These are phyloP conservation scores for Syrista parreyssii DNA, from an alignment of 2,888 invertebrate species.

Conservation along the genomic window DNA sequence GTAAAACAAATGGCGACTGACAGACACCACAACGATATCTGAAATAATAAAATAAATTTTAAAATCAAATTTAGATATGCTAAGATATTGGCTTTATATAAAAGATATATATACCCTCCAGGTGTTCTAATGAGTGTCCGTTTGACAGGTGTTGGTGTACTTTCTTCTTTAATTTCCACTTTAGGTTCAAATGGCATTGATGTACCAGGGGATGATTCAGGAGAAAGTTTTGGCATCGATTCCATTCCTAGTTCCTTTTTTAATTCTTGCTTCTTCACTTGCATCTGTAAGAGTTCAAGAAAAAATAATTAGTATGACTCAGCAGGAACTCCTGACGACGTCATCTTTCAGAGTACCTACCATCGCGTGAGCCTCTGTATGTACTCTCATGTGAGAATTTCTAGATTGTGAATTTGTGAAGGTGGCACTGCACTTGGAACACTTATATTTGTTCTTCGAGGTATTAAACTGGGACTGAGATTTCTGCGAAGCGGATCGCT, in stretches of 20 bases:
- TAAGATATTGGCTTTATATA: neutral
- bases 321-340: neutral
- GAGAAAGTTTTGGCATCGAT: slow-evolving; percentile 42
- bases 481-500: slow-evolving; percentile 35
- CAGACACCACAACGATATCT: slow-evolving; percentile 59
- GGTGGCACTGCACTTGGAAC: slow-evolving; percentile 45
- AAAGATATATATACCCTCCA: slow-evolving; percentile 40
- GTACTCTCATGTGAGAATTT: slow-evolving; percentile 50
- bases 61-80: neutral
- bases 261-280: slow-evolving; percentile 33
- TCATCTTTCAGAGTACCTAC: slow-evolving; percentile 16
- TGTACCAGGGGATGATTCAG: slow-evolving; percentile 42
- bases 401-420: slow-evolving; percentile 48
- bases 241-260: slow-evolving; percentile 37
- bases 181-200: slow-evolving; percentile 44
- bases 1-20: slow-evolving; percentile 54
- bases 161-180: slow-evolving; percentile 44
- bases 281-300: slow-evolving; percentile 8
- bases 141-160: slow-evolving; percentile 46
- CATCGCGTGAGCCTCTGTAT: slow-evolving; percentile 34
- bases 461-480: slow-evolving; percentile 22
- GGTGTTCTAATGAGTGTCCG: slow-evolving; percentile 52
- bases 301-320: neutral
- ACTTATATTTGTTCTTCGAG: slow-evolving; percentile 45
- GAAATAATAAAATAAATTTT: slow-evolving; percentile 17